Base-by-base conservation (phyloP, 2,113 vertebrate species). In the Porphyrio hochstetteri region DNA sequence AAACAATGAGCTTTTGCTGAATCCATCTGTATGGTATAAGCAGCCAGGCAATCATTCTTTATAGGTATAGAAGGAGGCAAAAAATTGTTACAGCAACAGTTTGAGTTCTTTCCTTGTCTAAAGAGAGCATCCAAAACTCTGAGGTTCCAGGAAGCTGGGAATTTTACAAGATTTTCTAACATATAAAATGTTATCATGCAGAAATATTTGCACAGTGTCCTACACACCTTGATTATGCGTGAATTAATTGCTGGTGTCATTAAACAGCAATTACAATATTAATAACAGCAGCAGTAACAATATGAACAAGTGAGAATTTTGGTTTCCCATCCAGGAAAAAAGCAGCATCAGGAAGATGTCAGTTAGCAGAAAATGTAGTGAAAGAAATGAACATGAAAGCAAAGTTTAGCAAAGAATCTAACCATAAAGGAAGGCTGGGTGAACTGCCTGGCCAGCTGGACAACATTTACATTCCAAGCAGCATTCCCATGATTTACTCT, bases 381-480 rank as follows among this genome's bases (percentile, higher is more conserved):
- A 55, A 69, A 83, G 29, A 75, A 81, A 57, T 15, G 13, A 48
- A 96, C 44, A 72, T 63, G 25, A 92, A 96, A 91, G 72, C 44
- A 86, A 88, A 92, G 25, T 65, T 82, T 76, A 78, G 28, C 28
- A 76, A 59, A 94, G 61, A 94, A 92, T 80, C 67, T 94, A 92
- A 91, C 50, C 61, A 31, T 82, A 82, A 82, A 88, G 57, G 67
- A 78, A 40, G 61, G 21, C 44, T 75, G 91, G 77, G 80, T 96
- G 90, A 92, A 61, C 60, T 40, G 76, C 40, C 59, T 84, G 93
- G 72, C 86, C 96, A 96, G 95, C 86, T 96, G 95, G 93, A 93
- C 86, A 92, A 31, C 72, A 91, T 93, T 94, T 92, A 76, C 88
- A 92, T 96, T 96, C 92, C 93, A 81, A 90, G 65, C 57, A 87